Percentiles rank a stretch among this genome's conserved stretches.
phyloP scores from a whole-genome alignment of 1,140 invertebrate genomes.

The Heterodera schachtii region DNA sequence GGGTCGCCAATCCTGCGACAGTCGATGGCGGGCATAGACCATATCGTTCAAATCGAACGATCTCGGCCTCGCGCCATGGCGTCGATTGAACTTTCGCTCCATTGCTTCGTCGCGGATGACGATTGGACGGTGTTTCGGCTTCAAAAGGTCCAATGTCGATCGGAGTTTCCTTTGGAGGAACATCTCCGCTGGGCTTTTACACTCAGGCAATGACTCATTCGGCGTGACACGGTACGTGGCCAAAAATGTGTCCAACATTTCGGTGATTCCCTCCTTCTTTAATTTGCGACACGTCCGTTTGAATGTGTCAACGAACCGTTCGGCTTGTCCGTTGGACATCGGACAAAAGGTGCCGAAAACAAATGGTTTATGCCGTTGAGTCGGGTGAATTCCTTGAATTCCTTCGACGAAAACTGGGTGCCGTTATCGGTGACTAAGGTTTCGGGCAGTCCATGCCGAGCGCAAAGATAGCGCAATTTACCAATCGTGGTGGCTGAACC shows the following conservation, averaged over 20 bases:
- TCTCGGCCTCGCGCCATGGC: background rate
- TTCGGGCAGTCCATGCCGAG: background rate
- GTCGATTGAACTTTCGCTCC: slow-evolving; percentile 12
- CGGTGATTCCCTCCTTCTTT: slow-evolving; percentile 20
- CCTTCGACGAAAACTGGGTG: slow-evolving; percentile 3
- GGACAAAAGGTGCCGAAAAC: slow-evolving; percentile 7
- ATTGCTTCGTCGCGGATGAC: background rate
- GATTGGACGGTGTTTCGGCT: background rate
- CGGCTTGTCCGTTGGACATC: slow-evolving; percentile 46
- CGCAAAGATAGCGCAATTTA: background rate
- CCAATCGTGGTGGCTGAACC: slow-evolving; percentile 11
- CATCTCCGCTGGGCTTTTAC: slow-evolving; percentile 11
- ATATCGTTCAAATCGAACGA: background rate
- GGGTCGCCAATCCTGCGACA: too few relatives aligned
- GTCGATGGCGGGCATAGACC: background rate
- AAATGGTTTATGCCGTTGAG: slow-evolving; percentile 8
- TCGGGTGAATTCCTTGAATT: background rate
- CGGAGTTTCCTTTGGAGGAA: slow-evolving; percentile 5
- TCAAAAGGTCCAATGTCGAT: background rate
- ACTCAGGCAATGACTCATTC: background rate
- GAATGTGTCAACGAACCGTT: slow-evolving; percentile 63
- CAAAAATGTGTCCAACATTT: background rate
- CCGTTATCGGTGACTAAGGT: slow-evolving; percentile 7
- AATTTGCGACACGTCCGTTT: background rate
- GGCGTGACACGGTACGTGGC: slow-evolving; percentile 24